These are phyloP conservation scores for Aphaenogaster ashmeadi DNA, from an alignment of 1,140 invertebrate species.

Conservation along the genomic window DNA sequence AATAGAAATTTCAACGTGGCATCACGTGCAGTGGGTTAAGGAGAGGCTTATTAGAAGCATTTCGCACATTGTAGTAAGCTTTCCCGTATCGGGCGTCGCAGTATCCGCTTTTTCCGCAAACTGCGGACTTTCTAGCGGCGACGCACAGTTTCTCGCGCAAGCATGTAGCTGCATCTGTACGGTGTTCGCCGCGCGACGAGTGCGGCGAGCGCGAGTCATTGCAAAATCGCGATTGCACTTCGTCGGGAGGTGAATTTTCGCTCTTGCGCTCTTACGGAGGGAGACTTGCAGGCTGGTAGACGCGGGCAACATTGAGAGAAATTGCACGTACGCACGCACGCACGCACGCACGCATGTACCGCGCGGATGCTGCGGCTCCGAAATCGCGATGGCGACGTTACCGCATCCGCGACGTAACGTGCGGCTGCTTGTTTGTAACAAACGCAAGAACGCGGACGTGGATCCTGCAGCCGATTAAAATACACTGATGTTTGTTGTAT, in stretches of 20 bases:
- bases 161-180: conserved; percentile 9
- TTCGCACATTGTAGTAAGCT: conserved; percentile 1
- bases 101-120: conserved; percentile 30
- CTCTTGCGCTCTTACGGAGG: conserved; percentile 8
- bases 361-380: conserved; percentile 37
- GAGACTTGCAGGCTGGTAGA: neutral
- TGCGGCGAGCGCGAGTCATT: conserved; percentile 16
- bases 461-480: conserved; percentile 8
- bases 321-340: neutral
- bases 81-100: conserved; percentile 5
- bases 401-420: conserved; percentile 46
- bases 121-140: conserved; percentile 44
- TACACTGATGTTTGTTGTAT: neutral
- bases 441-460: conserved; percentile 27
- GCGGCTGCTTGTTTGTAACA: neutral
- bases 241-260: conserved; percentile 41
- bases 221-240: conserved; percentile 48
- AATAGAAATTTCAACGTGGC: conserved; percentile 18
- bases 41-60: neutral
- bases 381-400: conserved; percentile 39
- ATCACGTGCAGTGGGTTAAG: neutral
- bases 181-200: neutral
- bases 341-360: neutral
- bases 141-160: conserved; percentile 4
- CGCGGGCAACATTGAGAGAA: conserved; percentile 25